A percentile compares a stretch with the other conserved stretches of the same genome.
phyloP scores from a whole-genome alignment of 2,888 invertebrate genomes.

The Bombylius major region DNA sequence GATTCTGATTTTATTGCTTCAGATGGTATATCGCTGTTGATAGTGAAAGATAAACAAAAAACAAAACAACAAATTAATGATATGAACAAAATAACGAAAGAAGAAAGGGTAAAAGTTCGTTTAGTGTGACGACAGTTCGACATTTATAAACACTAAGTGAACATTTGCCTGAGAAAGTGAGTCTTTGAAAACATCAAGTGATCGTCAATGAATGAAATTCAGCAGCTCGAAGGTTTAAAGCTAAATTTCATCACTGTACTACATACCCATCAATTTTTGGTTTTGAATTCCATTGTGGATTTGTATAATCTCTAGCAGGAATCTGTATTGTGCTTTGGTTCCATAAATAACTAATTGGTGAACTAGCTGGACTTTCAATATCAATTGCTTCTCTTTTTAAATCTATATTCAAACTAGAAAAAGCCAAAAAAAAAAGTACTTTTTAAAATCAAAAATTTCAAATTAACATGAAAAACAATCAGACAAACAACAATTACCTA shows the following conservation, averaged over 20 bases:
- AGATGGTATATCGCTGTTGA: background rate
- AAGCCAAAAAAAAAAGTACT: background rate
- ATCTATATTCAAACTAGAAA: background rate
- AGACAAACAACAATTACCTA: no score
- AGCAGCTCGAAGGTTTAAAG: no score
- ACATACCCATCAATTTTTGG: constrained; percentile 14
- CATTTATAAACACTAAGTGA: no score
- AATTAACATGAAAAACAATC: background rate
- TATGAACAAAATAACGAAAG: constrained; percentile 13
- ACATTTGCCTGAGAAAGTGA: no score
- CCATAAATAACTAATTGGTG: constrained; percentile 39
- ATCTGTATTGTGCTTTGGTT: constrained; percentile 38
- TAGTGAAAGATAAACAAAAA: no score
- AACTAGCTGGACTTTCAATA: constrained; percentile 32
- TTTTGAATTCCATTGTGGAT: constrained; percentile 19
- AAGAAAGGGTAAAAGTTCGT: no score
- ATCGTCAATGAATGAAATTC: no score
- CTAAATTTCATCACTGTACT: no score
- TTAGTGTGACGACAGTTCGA: no score
- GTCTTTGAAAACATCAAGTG: no score
- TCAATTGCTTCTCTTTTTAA: constrained; percentile 12
- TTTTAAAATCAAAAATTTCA: background rate
- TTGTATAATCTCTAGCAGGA: constrained; percentile 29
- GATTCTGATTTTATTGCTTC: background rate
- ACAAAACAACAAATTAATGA: background rate